These are phyloP conservation scores for Neosilurus hyrtlii DNA, from an alignment of 2,797 vertebrate species.

Conservation along the genomic window DNA sequence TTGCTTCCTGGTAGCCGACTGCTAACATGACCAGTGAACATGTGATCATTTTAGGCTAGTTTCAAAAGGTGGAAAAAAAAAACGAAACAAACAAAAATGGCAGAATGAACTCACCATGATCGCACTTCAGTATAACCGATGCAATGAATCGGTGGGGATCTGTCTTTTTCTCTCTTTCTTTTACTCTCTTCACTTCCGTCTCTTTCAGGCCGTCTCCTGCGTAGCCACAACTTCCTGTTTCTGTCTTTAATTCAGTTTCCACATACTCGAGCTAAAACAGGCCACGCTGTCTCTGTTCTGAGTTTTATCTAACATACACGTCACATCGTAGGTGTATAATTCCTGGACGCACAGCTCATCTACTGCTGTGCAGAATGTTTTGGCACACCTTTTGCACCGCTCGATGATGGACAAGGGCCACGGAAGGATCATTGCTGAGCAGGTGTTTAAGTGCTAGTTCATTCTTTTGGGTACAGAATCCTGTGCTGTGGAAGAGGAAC, in stretches of 20 bases:
- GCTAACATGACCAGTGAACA: not conserved
- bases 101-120: slow-evolving; percentile 46
- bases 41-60: not conserved
- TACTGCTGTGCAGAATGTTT: not conserved
- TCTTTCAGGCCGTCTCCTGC: slow-evolving; percentile 13
- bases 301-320: not conserved
- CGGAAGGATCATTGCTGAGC: not conserved
- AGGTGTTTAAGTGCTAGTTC: not conserved
- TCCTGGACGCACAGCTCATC: not conserved
- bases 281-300: not conserved
- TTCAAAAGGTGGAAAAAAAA: not conserved
- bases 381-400: not conserved
- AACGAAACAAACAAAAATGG: not conserved
- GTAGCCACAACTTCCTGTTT: slow-evolving; percentile 39
- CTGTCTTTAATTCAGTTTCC: slow-evolving; percentile 15
- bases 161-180: slow-evolving; percentile 18
- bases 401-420: not conserved
- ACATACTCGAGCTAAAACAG: not conserved
- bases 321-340: not conserved
- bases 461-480: not conserved
- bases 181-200: slow-evolving; percentile 15
- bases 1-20: slow-evolving; percentile 33
- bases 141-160: not conserved
- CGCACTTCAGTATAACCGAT: not conserved
- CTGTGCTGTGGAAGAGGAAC: not conserved